phyloP scores from a whole-genome alignment of 2,888 invertebrate species.

The Phalera bucephala region DNA sequence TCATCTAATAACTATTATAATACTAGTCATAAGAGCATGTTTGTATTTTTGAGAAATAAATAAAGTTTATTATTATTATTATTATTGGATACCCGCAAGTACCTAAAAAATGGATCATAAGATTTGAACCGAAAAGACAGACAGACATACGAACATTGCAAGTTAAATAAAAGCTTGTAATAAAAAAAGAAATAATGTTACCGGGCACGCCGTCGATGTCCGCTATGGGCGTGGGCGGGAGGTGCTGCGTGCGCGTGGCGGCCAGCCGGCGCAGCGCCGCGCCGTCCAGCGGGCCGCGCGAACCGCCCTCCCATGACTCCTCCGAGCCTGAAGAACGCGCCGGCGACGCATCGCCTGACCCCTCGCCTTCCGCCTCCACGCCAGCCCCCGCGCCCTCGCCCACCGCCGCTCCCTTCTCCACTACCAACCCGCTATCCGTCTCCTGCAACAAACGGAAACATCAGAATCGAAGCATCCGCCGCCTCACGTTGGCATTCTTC shows the following conservation, averaged over 20 bases:
- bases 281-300: conserved; percentile 89
- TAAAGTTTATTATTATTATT: no score
- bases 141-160: no score
- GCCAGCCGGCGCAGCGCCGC: conserved; percentile 89
- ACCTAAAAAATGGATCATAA: no score
- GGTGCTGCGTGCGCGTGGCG: conserved; percentile 36
- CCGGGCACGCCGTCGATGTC: conserved; percentile 67
- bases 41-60: no score
- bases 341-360: conserved; percentile 47
- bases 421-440: conserved; percentile 8
- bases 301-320: conserved; percentile 84
- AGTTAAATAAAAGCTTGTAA: no score
- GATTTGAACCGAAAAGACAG: no score
- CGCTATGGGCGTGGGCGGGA: conserved; percentile 71
- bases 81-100: no score
- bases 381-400: conserved; percentile 6
- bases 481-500: no score
- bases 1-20: no score
- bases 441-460: conserved; percentile 8
- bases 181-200: no score
- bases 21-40: no score
- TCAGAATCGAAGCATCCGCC: no score
- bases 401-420: conserved; percentile 3
- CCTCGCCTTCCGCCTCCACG: conserved; percentile 12
- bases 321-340: conserved; percentile 69